Evolutionary conservation across 2,888 invertebrate genomes (phyloP), one percentile per base, ranked within the genome.

Genomic region (Agriotes lineatus): DNA sequence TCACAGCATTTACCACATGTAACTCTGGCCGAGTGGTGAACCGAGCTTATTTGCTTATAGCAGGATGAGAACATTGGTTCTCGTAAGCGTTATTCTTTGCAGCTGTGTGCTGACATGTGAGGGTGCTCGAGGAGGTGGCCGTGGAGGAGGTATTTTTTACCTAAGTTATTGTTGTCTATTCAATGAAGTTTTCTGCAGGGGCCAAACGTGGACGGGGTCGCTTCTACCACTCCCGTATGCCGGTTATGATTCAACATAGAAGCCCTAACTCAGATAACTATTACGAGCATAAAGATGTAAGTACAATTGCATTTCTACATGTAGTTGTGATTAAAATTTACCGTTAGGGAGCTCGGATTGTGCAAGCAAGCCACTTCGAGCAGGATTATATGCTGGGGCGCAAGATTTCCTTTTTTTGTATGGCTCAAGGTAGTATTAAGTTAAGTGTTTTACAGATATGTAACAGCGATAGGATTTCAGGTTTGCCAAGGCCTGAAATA

Each of bases 361-460:
- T 89, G 0, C 89, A 90, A 79, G 86, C 90, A 1, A 91, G 91
- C 7, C 91, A 91, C 78, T 92, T 92, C 81, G 91, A 92, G 80
- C 84, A 90, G 75, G 91, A 91, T 76, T 92, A 91, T 80, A 89
- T 90, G 87, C 84, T 93, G 25, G 93, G 93, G 10, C 87, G 93
- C 70, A 93, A 93, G 82, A 90, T 93, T 33, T 89, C 91, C 3
- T 91, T 93, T 79, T 90, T 92, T 79, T 93, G 93, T 78, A 90
- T 90, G 86, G 92, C 93, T 0, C 86, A 86, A 77, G 93, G 85
- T 83, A 80, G 20, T 14, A 7, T n/a, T n/a, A n/a, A n/a, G n/a
- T n/a, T n/a, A n/a, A n/a, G n/a, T n/a, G n/a, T n/a, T n/a, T n/a
- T n/a, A n/a, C 33, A 64, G 5, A 35, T 18, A 39, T 62, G 35